Percentiles rank a stretch among this genome's conserved stretches.
phyloP scores from a whole-genome alignment of 2,888 invertebrate species.

The Sipha maydis region DNA sequence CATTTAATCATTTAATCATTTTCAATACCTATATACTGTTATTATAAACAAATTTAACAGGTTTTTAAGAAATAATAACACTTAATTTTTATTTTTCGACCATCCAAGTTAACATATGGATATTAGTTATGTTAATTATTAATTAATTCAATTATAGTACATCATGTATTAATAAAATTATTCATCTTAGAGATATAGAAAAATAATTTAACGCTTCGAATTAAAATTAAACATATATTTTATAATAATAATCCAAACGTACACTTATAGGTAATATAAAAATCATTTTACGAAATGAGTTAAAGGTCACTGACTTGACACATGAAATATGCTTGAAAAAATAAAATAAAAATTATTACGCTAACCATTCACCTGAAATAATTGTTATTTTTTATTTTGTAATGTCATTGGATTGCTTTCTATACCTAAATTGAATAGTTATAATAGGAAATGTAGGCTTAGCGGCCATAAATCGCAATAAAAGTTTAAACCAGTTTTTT shows the following conservation, averaged over 20 bases:
- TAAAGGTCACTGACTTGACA: background rate
- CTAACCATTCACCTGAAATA: background rate
- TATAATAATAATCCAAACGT: background rate
- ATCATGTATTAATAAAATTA: background rate
- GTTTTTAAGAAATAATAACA: background rate
- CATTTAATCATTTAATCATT: background rate
- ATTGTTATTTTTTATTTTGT: conserved; percentile 29
- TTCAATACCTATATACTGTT: background rate
- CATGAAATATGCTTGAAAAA: background rate
- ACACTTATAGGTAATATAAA: background rate
- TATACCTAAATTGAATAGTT: conserved; percentile 6
- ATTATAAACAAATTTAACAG: background rate
- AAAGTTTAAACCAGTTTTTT: conserved; percentile 52
- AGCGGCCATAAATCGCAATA: conserved; percentile 47
- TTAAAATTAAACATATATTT: background rate
- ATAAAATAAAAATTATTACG: background rate
- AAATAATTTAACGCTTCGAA: background rate
- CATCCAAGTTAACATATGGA: background rate
- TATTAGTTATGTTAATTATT: background rate
- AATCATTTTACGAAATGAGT: background rate
- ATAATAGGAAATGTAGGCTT: background rate
- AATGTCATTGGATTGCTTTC: conserved; percentile 44
- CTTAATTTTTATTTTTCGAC: background rate
- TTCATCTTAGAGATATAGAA: background rate
- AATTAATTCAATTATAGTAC: no score